phyloP scores from a whole-genome alignment of 2,113 vertebrate genomes.

The Talpa occidentalis region DNA sequence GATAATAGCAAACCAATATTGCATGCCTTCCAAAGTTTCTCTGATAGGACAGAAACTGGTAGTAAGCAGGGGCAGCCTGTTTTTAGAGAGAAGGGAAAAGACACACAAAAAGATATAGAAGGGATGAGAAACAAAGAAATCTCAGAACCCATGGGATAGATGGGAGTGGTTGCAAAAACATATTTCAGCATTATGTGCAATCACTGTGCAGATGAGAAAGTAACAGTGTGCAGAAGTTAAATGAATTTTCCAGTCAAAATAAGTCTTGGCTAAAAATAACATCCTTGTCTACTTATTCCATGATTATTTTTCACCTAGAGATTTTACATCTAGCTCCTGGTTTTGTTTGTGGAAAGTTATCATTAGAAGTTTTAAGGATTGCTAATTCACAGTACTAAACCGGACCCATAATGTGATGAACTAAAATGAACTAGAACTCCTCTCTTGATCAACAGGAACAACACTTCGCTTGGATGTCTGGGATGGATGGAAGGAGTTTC shows the following conservation, averaged over 20 bases:
- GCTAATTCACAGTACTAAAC: background rate
- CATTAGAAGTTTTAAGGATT: background rate
- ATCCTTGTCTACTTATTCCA: background rate
- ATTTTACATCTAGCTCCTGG: background rate
- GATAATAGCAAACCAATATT: background rate
- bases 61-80: background rate
- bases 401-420: background rate
- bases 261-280: background rate
- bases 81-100: background rate
- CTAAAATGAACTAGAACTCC: background rate
- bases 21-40: background rate
- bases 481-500: conserved; percentile 88
- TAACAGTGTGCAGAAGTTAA: background rate
- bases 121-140: background rate
- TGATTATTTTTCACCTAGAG: background rate
- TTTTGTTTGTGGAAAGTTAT: background rate
- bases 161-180: background rate
- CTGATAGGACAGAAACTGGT: background rate
- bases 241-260: background rate
- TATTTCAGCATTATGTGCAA: background rate
- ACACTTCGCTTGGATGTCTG: conserved; percentile 86
- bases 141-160: background rate
- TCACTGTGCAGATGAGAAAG: background rate
- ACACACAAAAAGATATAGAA: background rate
- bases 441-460: conserved; percentile 75